Conservation (phyloP, 2,797 vertebrate genomes). For the Basileuterus tristriatus region DNA sequence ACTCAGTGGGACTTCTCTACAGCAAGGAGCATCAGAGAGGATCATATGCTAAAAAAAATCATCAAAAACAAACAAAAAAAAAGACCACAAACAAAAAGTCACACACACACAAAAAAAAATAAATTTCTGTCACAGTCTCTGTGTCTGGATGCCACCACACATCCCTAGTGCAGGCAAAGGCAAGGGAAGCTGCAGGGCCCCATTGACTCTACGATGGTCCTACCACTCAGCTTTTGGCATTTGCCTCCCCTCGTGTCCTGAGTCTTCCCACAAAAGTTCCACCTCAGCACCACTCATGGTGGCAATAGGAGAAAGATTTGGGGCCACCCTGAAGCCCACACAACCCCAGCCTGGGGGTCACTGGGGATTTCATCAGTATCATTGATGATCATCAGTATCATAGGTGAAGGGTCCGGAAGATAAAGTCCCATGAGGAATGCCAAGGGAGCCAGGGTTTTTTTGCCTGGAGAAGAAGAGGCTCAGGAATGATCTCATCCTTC, state of each 20-base stretch:
- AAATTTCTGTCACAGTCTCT: neutral
- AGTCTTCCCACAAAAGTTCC: fast-evolving
- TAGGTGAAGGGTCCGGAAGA: too few relatives aligned
- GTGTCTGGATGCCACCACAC: fast-evolving
- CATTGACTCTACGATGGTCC: fast-evolving
- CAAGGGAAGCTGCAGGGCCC: fast-evolving
- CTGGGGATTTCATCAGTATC: too few relatives aligned
- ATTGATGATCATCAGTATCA: neutral
- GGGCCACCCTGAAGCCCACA: too few relatives aligned
- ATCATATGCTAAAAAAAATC: fast-evolving
- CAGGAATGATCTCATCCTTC: too few relatives aligned
- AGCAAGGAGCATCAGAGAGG: neutral
- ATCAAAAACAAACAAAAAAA: neutral
- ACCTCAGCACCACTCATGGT: neutral
- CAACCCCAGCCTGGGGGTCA: too few relatives aligned
- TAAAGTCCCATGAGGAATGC: fast-evolving
- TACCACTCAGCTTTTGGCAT: fast-evolving
- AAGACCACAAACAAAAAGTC: neutral
- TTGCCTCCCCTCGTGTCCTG: too few relatives aligned
- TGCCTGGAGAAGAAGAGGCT: neutral
- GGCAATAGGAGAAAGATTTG: neutral
- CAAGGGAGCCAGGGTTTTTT: neutral
- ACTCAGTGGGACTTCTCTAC: too few relatives aligned
- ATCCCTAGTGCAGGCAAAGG: fast-evolving
- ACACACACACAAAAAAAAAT: neutral